Evolutionary conservation across 2,888 invertebrate species (phyloP), one percentile per base, ranked within the genome.

Genomic region (Bellardia bayeri): DNA sequence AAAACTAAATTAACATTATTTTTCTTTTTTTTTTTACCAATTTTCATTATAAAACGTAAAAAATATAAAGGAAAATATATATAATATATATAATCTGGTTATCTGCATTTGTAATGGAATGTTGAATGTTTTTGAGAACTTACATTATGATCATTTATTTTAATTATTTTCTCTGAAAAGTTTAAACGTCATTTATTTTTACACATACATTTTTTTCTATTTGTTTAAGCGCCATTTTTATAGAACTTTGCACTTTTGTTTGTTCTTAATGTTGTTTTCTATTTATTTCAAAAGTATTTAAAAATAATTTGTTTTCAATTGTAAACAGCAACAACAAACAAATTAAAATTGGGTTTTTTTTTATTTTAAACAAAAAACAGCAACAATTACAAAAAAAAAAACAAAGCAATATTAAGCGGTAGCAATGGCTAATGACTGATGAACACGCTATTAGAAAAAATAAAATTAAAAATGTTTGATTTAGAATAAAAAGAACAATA

Each of bases 161-260:
- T 30, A n/a, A 40, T 23, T 61, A 42, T 33, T 76, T 82, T 51
- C 16, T 74, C 14, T 9, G 11, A 64, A 33, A 45, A 30, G 42
- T 23, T 71, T 51, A 42, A 37, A 71, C 63, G 80, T 69, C 68
- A 80, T 69, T 74, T 42, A 69, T 61, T 51, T 76, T 45, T 63
- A 33, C 13, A 23, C 23, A 7, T 23, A 11, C 45, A 45, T 49
- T 37, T 11, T 9, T 68, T 58, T 11, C 8, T 16, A 72, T 45
- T 56, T 45, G 14, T 45, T 72, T 79, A 64, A 82, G 86, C 75
- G 86, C 75, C 86, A 86, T 80, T 75, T 75, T 80, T 30, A 16
- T 37, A 82, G 80, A 80, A 80, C 71, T 83, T 83, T 81, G 66
- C 37, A 23, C 63, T 72, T 64, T 76, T 64, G 23, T 69, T 51